Base-by-base conservation (phyloP, 2,888 invertebrate genomes). In the Drosophila bunnanda region DNA sequence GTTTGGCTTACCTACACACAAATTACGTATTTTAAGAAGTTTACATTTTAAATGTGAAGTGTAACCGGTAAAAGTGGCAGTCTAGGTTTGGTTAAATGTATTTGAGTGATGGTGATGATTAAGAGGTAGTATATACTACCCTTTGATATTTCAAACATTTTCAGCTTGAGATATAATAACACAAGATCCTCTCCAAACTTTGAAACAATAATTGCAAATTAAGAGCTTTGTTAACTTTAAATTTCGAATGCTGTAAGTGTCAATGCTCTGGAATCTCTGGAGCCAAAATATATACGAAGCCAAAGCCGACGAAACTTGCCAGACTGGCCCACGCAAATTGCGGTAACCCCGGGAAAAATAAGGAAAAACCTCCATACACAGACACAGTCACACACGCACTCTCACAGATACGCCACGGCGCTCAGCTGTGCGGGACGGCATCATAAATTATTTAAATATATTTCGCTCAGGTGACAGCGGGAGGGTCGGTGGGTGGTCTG, bases 361-460 rank as follows among this genome's bases (percentile, higher is more conserved):
- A 70, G 48, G 46, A 43, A 74, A 65, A 72, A 50, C 46, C 36
- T 20, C 43, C 39, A 56, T 41, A 30, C 75, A 41, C 50, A 30
- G 20, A 43, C 38, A 39, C 70, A 53, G 30, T 17, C 46, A 38
- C 53, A 13, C 30, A 28, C 65, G 28, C 32, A 36, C 13, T 17
- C 71, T 30, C 58, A 58, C 58, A 25, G 44, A 59, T 53, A 53
- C 46, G 44, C 15, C 25, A 15, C 9, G 44, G 58, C 52, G 60
- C 75, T 75, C 79, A 88, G 85, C 88, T 85, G 75, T 77, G 73
- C 67, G 53, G 65, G 65, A 60, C 72, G 73, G 83, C 87, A 68
- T 78, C 78, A 86, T 88, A 88, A 88, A 82, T 83, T 86, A 88
- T 88, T 83, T 80, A 83, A 88, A 82, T 85, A 74, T 88, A 74